These are phyloP conservation scores for Habropoda laboriosa DNA, from an alignment of 1,140 invertebrate species.

Conservation along the genomic window DNA sequence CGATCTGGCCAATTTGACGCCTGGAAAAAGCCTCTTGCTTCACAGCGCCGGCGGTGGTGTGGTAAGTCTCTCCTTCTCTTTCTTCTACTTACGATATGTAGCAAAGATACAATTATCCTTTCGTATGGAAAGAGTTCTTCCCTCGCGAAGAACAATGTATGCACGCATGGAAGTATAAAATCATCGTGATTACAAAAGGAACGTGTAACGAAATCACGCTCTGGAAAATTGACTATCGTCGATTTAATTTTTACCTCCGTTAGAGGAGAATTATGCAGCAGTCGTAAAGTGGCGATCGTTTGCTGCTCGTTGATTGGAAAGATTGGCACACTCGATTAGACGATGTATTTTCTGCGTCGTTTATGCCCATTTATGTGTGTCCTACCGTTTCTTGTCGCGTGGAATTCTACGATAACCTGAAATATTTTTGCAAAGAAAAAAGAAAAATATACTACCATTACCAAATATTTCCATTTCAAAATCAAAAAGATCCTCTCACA, in stretches of 20 bases:
- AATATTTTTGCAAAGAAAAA: too few species aligned
- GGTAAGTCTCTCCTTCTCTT: slow-evolving; percentile 86
- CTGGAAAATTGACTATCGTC: not conserved
- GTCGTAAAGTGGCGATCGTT: not conserved
- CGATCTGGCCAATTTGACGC: slow-evolving; percentile 89
- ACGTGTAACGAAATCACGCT: not conserved
- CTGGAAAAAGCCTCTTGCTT: slow-evolving; percentile 91
- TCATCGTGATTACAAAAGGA: not conserved
- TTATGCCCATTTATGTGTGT: not conserved
- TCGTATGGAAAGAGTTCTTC: too few species aligned
- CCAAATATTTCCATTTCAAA: too few species aligned
- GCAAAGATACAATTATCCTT: too few species aligned
- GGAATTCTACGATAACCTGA: too few species aligned
- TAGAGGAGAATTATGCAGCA: not conserved
- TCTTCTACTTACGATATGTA: too few species aligned
- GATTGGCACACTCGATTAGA: not conserved
- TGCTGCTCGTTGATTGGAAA: not conserved
- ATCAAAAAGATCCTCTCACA: too few species aligned
- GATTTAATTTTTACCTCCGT: not conserved
- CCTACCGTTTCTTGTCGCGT: too few species aligned
- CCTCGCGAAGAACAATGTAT: too few species aligned
- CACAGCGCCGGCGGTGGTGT: slow-evolving; percentile 94
- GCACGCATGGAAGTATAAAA: not conserved
- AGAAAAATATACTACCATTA: too few species aligned
- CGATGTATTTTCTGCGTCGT: not conserved